Evolutionary conservation across 2,888 invertebrate genomes (phyloP), one percentile per base, ranked within the genome.

Genomic region (Drosophila nr. perissopoda): DNA sequence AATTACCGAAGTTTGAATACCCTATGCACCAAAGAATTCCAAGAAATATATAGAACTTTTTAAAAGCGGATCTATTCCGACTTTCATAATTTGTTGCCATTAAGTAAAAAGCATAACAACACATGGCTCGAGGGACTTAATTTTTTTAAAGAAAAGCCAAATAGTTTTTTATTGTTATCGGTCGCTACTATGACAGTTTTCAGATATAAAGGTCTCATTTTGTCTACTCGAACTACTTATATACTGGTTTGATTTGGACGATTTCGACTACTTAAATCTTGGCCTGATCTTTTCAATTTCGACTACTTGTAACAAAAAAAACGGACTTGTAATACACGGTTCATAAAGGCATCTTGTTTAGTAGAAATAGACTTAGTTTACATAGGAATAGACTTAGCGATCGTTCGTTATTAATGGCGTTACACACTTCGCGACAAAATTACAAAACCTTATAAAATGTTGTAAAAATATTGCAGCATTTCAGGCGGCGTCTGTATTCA

Each of bases 391-490:
- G 0, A n/a, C n/a, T 5, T n/a, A 13, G 7, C 13, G 21, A 46
- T 46, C 16, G 0, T 25, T 4, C 0, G 4, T 4, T 25, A 16
- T 16, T 25, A 8, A 16, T 16, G 5, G 6, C 6, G n/a, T 11
- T n/a, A 18, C 18, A 31, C n/a, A 7, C 13, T 51, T 5, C n/a
- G 11, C 51, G 13, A 52, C 8, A n/a, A 21, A 16, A 13, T 21
- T 2, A 4, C 33, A 53, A 18, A 13, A 36, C 18, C 16, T n/a
- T 27, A 8, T 0, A 38, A 38, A 18, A 38, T 25, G 25, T n/a
- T 56, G 40, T 29, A 38, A 70, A 56, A 81, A 70, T 79, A 73
- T 52, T 76, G 76, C 70, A 70, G 76, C 76, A 78, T 70, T 67
- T 79, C 63, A 66, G 75, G 56, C 66, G 25, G 46, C 49, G 40